Evolutionary conservation across 2,797 vertebrate genomes (phyloP), one percentile per base, ranked within the genome.

Genomic region (Arrhamphus sclerolepis): DNA sequence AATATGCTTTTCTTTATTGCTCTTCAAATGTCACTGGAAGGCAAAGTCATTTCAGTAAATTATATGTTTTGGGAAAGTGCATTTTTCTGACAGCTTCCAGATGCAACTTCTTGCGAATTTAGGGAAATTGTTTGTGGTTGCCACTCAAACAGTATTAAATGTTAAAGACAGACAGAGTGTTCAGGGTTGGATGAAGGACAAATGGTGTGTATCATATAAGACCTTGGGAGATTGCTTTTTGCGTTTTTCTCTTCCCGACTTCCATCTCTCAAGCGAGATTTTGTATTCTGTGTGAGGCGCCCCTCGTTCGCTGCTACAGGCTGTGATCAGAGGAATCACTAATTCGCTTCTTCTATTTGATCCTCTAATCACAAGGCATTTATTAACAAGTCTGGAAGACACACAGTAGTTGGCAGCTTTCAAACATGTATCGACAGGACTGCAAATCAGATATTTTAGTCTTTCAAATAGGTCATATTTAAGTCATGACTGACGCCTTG

Each of bases 321-420:
- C 72, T 66, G 73, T 78, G 81, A 93, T 92, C 86, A 86, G 81
- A 92, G 67, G 86, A 91, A 91, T 90, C 65, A 17, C 78, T 91
- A 89, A 91, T 91, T 86, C 73, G 68, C 82, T 70, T 70, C 65
- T 73, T 26, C 72, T 69, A 78, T 91, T 91, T 92, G 88, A 92
- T 91, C 87, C 85, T 39, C 73, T 86, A 89, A 91, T 92, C 87
- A 90, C 81, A 92, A 81, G 81, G 86, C 89, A 90, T 91, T 89
- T 89, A 89, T 91, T 90, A 89, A 89, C 78, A 82, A 82, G 77
- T 75, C 80, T 87, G 61, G 79, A 82, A 81, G 77, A 80, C 71
- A 24, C 73, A 85, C 66, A 65, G 73, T 73, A 57, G 72, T 66
- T 82, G 78, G 76, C 76, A 69, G 64, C 68, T 62, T 80, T 87